These are phyloP conservation scores for Teleopsis dalmanni DNA, from an alignment of 1,140 invertebrate genomes.

Conservation along the genomic window DNA sequence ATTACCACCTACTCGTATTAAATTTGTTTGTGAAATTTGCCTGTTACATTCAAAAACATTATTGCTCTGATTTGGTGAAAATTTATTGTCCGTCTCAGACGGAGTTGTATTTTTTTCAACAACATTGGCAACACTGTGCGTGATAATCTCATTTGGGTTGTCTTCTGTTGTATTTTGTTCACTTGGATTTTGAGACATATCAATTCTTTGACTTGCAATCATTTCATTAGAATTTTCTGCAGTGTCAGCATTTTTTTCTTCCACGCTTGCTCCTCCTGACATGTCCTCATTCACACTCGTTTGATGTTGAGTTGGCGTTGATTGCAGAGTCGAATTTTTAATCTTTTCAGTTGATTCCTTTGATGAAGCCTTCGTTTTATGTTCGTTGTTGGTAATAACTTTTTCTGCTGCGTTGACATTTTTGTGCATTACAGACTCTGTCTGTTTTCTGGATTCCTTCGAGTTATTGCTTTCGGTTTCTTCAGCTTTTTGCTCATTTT, in stretches of 20 bases:
- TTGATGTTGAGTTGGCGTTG: constrained; percentile 7
- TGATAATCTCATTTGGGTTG: no score
- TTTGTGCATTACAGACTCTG: constrained; percentile 4
- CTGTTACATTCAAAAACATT: not conserved
- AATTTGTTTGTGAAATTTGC: no score
- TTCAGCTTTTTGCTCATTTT: not conserved
- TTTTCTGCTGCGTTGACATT: constrained; percentile 13
- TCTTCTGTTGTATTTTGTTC: not conserved
- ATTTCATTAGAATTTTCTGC: not conserved
- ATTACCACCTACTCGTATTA: no score
- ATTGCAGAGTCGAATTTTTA: not conserved
- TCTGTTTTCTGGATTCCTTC: not conserved
- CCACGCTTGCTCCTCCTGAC: not conserved
- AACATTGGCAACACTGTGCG: not conserved
- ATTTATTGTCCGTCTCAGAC: no score
- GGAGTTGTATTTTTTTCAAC: not conserved
- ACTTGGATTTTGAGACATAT: not conserved
- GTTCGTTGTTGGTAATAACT: not conserved
- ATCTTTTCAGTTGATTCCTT: not conserved
- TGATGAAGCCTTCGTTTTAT: not conserved
- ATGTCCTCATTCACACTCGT: constrained; percentile 5
- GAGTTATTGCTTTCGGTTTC: not conserved
- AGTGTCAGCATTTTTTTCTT: constrained; percentile 13
- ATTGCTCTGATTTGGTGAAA: not conserved
- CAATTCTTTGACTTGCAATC: not conserved